phyloP scores from a whole-genome alignment of 2,113 vertebrate species.

The Leucosticte australis region DNA sequence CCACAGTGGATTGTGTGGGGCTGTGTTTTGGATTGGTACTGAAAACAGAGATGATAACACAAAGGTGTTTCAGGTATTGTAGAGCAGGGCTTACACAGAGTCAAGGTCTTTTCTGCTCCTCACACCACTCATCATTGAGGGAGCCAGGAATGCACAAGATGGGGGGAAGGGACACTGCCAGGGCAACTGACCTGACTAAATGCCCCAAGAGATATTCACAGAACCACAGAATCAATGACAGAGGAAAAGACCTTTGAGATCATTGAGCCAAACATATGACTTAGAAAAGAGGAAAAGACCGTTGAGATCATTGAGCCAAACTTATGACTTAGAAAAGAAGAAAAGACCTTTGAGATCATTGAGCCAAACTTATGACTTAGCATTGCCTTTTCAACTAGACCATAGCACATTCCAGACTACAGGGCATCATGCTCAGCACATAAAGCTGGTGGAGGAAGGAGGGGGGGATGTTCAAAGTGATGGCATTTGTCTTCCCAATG shows the following conservation, averaged over 20 bases:
- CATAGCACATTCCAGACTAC: neutral
- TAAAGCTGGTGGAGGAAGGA: neutral
- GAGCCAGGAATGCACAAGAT: neutral
- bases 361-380: neutral
- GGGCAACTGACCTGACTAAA: neutral
- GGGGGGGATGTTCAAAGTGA: accelerated
- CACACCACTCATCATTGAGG: accelerated
- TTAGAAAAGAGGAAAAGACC: too few species aligned
- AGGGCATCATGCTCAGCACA: neutral
- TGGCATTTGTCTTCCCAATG: neutral
- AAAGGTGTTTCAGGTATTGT: neutral
- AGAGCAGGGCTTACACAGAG: neutral
- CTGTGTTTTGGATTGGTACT: neutral
- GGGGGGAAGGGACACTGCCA: neutral
- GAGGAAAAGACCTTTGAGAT: neutral
- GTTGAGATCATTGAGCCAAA: neutral
- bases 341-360: neutral
- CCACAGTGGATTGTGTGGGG: neutral
- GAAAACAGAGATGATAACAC: neutral
- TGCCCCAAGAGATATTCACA: neutral
- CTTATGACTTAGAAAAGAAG: neutral
- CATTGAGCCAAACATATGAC: too few species aligned
- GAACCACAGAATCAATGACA: neutral
- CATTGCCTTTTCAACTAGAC: neutral
- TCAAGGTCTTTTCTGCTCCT: neutral